Conservation (phyloP, 2,888 invertebrate genomes). For the Sialis fuliginosa region DNA sequence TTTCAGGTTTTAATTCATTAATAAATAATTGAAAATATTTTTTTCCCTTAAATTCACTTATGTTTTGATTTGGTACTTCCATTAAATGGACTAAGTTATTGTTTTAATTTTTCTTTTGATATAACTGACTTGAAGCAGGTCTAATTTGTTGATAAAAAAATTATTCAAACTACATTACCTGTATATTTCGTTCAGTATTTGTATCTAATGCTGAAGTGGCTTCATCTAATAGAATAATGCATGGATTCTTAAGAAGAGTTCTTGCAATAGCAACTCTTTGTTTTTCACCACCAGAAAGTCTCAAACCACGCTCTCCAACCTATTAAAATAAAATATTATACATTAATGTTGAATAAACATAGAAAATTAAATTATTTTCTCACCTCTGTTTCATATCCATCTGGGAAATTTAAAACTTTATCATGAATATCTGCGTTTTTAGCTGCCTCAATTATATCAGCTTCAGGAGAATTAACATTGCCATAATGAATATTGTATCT, state of each 20-base stretch:
- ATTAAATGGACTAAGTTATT: too few species aligned
- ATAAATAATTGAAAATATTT: too few species aligned
- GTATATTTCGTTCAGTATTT: slow-evolving; percentile 81
- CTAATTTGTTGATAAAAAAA: too few species aligned
- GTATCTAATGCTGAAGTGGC: slow-evolving; percentile 93
- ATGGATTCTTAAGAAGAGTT: slow-evolving; percentile 81
- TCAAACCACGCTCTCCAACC: slow-evolving; percentile 89
- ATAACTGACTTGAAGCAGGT: too few species aligned
- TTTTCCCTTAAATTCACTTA: too few species aligned
- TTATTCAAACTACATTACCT: slow-evolving; percentile 30
- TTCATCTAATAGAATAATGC: slow-evolving; percentile 83
- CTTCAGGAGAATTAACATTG: slow-evolving; percentile 52
- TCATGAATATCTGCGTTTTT: slow-evolving; percentile 89
- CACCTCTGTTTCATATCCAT: slow-evolving; percentile 68
- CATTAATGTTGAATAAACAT: too few species aligned
- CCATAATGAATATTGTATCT: slow-evolving; percentile 93
- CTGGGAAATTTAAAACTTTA: slow-evolving; percentile 78
- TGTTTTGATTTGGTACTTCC: too few species aligned
- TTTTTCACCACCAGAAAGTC: slow-evolving; percentile 94
- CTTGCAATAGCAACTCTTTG: slow-evolving; percentile 94
- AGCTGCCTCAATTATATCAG: slow-evolving; percentile 77
- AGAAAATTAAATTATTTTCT: background rate
- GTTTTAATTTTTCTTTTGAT: too few species aligned
- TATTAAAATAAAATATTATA: slow-evolving; percentile 16
- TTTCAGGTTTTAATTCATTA: too few species aligned